Evolutionary conservation across 2,113 vertebrate species (phyloP).

Genomic region (Crotalus tigris): DNA sequence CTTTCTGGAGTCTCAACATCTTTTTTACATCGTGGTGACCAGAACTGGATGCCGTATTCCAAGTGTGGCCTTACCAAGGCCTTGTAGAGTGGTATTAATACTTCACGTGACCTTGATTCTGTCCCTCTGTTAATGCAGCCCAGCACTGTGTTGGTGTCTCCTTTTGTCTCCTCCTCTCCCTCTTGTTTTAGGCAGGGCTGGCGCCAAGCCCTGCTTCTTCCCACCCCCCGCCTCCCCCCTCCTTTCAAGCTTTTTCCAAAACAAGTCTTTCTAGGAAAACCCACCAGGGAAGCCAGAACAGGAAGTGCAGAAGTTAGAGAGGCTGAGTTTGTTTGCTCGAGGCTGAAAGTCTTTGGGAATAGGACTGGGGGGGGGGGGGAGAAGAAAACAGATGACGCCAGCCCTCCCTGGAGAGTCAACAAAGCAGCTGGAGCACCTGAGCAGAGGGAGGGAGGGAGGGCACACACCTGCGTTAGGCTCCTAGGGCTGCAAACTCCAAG

Average conservation of each 20-base stretch:
- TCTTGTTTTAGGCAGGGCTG: not conserved
- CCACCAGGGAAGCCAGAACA: slow-evolving; percentile 53
- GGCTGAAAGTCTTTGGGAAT: slow-evolving; percentile 40
- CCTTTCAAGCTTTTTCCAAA: slow-evolving; percentile 36
- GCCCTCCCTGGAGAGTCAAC: not conserved
- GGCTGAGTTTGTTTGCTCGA: slow-evolving; percentile 44
- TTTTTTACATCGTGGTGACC: too few relatives aligned
- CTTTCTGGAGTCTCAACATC: too few relatives aligned
- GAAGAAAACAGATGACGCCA: slow-evolving; percentile 49
- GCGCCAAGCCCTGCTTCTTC: not conserved
- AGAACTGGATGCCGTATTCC: too few relatives aligned
- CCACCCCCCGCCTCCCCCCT: not conserved
- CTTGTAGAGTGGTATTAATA: too few relatives aligned
- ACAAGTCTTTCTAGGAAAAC: slow-evolving; percentile 71
- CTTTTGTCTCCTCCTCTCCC: too few relatives aligned
- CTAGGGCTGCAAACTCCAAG: not conserved
- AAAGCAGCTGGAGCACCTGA: not conserved
- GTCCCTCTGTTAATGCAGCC: too few relatives aligned
- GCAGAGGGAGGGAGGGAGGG: not conserved
- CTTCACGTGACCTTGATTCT: too few relatives aligned
- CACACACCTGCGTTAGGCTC: too few relatives aligned
- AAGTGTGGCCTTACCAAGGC: too few relatives aligned
- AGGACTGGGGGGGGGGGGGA: not conserved
- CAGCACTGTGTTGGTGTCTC: too few relatives aligned
- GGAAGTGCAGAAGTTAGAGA: slow-evolving; percentile 63